phyloP scores from a whole-genome alignment of 2,797 vertebrate species.

The Amniataba percoides region DNA sequence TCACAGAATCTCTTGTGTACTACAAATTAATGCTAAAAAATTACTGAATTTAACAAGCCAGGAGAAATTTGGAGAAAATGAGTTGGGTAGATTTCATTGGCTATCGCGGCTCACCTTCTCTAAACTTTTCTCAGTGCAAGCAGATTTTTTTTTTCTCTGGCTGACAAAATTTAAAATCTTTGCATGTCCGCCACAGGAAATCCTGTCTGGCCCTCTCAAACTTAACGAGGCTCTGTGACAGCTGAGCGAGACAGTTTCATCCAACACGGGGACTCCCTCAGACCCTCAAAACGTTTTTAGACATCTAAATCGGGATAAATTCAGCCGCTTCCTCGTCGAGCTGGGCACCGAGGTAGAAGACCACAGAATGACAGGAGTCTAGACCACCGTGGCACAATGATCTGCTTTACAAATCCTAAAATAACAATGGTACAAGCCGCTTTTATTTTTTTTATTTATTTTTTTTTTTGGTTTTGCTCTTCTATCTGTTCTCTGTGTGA shows the following conservation, averaged over 20 bases:
- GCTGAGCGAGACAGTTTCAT: constrained; percentile 26
- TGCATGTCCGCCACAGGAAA: constrained; percentile 33
- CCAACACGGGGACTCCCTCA: constrained; percentile 19
- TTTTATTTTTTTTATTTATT: no score
- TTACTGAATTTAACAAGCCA: not conserved
- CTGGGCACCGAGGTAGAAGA: constrained; percentile 25
- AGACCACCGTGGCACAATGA: not conserved
- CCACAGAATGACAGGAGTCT: constrained; percentile 24
- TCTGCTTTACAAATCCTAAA: not conserved
- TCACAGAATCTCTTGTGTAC: not conserved
- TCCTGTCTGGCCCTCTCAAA: constrained; percentile 54
- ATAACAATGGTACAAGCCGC: not conserved
- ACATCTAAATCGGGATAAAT: constrained; percentile 48
- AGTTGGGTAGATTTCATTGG: not conserved
- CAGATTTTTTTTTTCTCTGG: not conserved
- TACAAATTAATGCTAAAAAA: constrained; percentile 6
- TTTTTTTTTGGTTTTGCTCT: not conserved
- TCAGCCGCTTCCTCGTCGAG: constrained; percentile 24
- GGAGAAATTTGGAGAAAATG: not conserved
- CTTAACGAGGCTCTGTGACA: constrained; percentile 53
- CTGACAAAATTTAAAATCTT: constrained; percentile 17
- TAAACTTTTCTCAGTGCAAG: not conserved
- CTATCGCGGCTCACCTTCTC: not conserved
- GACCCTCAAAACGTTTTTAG: constrained; percentile 28
- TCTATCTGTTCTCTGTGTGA: not conserved